phyloP scores from a whole-genome alignment of 2,113 vertebrate species.

The Amphilophus citrinellus region DNA sequence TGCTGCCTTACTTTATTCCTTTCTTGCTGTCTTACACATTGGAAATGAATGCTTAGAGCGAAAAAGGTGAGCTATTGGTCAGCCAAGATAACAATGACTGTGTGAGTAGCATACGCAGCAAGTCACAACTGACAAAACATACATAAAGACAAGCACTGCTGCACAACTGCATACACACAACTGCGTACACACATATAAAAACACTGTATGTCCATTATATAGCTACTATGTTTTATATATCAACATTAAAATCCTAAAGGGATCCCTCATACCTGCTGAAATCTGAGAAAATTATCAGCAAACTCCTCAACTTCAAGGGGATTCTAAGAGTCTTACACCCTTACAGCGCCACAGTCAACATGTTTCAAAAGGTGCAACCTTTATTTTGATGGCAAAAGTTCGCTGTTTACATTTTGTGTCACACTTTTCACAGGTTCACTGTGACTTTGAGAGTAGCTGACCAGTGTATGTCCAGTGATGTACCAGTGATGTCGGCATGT shows the following conservation, averaged over 20 bases:
- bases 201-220: not conserved
- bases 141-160: not conserved
- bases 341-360: not conserved
- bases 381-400: not conserved
- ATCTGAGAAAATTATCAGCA: not conserved
- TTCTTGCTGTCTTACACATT: slow-evolving; percentile 37
- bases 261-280: not conserved
- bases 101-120: slow-evolving; percentile 19
- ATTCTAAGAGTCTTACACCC: not conserved
- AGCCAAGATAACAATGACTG: slow-evolving; percentile 45
- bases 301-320: not conserved
- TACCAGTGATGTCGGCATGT: too few relatives aligned
- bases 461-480: not conserved
- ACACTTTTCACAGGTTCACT: not conserved
- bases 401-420: not conserved
- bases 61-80: slow-evolving; percentile 60
- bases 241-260: not conserved
- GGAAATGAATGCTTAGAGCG: slow-evolving; percentile 40
- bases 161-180: not conserved
- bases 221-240: not conserved
- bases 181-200: not conserved
- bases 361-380: not conserved
- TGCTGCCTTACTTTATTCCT: not conserved
- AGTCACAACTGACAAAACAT: not conserved
- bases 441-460: not conserved